A percentile compares a stretch with the other conserved stretches of the same genome.
These are phyloP conservation scores for Tapirus terrestris DNA, from an alignment of 2,113 vertebrate genomes.

Conservation along the genomic window DNA sequence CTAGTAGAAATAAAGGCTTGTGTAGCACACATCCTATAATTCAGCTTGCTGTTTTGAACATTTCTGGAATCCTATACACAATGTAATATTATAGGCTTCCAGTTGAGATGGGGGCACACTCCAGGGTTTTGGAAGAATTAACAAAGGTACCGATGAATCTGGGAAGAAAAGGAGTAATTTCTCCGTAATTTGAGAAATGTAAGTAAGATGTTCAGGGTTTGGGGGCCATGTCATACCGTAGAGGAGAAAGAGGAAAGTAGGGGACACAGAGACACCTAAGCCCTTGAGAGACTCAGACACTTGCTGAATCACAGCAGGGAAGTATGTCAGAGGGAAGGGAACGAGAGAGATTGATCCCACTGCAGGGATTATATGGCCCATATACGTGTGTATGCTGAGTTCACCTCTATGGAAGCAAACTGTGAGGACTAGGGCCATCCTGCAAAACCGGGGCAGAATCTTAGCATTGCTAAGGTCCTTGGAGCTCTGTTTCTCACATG, in stretches of 20 bases:
- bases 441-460: not conserved
- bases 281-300: not conserved
- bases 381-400: not conserved
- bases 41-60: not conserved
- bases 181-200: not conserved
- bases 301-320: slow-evolving; percentile 23
- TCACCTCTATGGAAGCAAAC: not conserved
- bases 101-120: not conserved
- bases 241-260: not conserved
- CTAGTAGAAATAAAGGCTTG: not conserved
- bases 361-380: not conserved
- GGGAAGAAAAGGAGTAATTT: slow-evolving; percentile 14
- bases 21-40: not conserved
- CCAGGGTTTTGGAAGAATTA: not conserved
- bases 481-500: not conserved
- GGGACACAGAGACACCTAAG: not conserved
- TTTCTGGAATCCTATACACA: not conserved
- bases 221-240: not conserved
- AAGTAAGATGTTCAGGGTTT: not conserved
- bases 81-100: not conserved
- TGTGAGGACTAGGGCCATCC: not conserved
- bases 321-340: not conserved
- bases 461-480: not conserved
- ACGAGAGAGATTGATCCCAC: not conserved
- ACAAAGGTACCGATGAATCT: not conserved